Percentiles rank a stretch among this genome's conserved stretches.
Evolutionary conservation across 64 coral and sea anemone species (phyloP).

Genomic region (Porites lutea): DNA sequence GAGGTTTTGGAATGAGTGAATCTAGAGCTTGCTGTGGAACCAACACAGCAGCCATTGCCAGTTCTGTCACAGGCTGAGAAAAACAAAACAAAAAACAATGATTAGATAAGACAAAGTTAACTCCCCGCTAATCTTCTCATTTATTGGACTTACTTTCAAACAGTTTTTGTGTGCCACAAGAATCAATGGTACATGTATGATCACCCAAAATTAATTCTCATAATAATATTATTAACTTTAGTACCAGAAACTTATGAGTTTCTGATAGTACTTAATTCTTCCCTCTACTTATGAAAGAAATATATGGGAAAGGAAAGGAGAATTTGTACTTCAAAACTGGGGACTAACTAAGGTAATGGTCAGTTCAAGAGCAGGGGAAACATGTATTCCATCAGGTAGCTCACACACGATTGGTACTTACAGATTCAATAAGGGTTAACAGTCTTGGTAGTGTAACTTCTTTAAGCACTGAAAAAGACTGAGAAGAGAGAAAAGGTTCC

Average conservation of each 20-base stretch:
- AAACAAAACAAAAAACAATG: neutral
- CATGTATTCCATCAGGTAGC: no score
- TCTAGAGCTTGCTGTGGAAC: constrained; percentile 76
- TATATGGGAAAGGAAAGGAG: no score
- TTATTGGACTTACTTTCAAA: neutral
- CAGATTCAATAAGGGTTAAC: constrained; percentile 74
- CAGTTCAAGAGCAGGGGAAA: no score
- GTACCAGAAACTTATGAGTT: no score
- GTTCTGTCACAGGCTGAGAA: constrained; percentile 48
- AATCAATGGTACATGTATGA: no score
- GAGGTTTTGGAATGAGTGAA: constrained; percentile 28
- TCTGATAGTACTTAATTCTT: no score
- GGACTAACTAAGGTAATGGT: no score
- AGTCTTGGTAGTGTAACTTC: constrained; percentile 60
- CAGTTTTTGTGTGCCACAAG: no score
- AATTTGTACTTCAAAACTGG: no score
- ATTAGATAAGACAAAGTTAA: neutral
- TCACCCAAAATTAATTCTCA: no score
- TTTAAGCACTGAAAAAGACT: constrained; percentile 70
- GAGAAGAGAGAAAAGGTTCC: neutral
- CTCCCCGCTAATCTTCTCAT: neutral
- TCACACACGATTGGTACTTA: constrained; percentile 39
- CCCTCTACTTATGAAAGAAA: no score
- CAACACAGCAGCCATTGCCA: constrained; percentile 56
- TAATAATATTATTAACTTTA: no score